These are phyloP conservation scores for Candoia aspera DNA, from an alignment of 2,113 vertebrate genomes.

Conservation along the genomic window DNA sequence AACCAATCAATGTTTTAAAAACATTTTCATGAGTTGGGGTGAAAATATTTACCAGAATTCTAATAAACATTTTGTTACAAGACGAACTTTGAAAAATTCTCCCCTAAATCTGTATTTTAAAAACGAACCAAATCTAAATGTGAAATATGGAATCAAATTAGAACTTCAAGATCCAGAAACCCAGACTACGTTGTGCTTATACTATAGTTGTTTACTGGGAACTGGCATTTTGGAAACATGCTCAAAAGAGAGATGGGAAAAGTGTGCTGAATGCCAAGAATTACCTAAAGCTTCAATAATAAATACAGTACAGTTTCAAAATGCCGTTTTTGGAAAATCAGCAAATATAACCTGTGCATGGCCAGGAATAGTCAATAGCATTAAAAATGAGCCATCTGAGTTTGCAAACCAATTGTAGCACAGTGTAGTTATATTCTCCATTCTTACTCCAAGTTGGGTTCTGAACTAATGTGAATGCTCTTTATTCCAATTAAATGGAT, in stretches of 20 bases:
- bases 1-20: neutral
- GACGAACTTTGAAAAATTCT: neutral
- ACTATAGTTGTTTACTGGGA: neutral
- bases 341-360: neutral
- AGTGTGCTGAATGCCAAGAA: neutral
- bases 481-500: neutral
- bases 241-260: neutral
- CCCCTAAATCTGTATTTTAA: neutral
- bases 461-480: slow-evolving; percentile 8
- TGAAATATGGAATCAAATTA: neutral
- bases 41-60: neutral
- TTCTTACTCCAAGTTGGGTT: neutral
- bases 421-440: neutral
- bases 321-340: neutral
- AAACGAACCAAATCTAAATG: neutral
- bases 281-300: neutral
- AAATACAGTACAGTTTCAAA: neutral
- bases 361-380: neutral
- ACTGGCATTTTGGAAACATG: neutral
- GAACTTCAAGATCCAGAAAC: neutral
- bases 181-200: neutral
- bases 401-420: neutral
- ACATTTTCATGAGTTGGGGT: neutral
- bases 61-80: slow-evolving; percentile 4
- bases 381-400: neutral